Evolutionary conservation across 2,797 vertebrate species (phyloP).

Genomic region (Rousettus madagascariensis): DNA sequence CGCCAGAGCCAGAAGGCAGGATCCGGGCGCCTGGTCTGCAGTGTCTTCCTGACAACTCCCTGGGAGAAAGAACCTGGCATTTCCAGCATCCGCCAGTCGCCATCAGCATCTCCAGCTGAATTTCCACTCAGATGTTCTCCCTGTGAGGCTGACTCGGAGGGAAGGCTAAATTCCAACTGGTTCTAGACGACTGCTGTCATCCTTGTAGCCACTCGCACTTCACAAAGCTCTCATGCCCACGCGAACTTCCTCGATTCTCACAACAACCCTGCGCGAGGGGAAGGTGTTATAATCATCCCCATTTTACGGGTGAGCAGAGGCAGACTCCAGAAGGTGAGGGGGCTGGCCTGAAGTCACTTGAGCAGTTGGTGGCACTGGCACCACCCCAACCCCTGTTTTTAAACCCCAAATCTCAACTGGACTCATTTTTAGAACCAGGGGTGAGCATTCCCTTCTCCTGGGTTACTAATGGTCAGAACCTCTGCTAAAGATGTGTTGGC

Average conservation of each 20-base stretch:
- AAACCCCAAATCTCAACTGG: neutral
- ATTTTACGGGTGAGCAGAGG: neutral
- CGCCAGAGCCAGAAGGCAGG: constrained; percentile 25
- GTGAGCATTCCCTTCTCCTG: neutral
- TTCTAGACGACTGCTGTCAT: neutral
- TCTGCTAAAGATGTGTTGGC: constrained; percentile 16
- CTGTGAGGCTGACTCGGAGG: neutral
- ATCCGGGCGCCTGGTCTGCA: constrained; percentile 23
- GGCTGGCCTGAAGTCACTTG: neutral
- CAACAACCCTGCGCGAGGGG: neutral
- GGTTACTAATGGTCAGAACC: neutral
- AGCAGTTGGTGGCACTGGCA: neutral
- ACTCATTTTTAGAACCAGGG: neutral
- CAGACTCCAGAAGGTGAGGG: neutral
- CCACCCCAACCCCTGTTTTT: neutral
- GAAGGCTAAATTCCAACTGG: neutral
- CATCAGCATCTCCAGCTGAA: neutral
- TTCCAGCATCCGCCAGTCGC: neutral
- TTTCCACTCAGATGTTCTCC: neutral
- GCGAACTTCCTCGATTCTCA: neutral
- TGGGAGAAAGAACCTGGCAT: neutral
- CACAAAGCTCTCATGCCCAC: neutral
- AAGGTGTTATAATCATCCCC: neutral
- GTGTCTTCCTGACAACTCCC: neutral
- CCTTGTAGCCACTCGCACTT: neutral